phyloP scores from a whole-genome alignment of 2,797 vertebrate species.

The Uromys caudimaculatus region DNA sequence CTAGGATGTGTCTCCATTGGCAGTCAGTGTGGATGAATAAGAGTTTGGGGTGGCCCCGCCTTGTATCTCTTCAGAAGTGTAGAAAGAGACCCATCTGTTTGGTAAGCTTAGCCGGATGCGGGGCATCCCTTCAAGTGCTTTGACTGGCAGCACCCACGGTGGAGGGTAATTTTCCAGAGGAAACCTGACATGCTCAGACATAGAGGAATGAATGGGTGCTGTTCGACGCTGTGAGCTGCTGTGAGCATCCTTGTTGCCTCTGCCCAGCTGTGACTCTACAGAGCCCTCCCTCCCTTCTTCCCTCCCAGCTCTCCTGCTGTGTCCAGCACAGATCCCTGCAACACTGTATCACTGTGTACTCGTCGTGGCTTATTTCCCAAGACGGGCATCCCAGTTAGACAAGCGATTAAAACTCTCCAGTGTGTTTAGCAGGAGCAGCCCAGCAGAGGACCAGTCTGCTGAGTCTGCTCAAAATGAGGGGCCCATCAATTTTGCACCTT shows the following conservation, averaged over 20 bases:
- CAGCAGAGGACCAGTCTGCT: neutral
- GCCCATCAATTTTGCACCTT: neutral
- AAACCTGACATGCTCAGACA: neutral
- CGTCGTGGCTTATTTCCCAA: neutral
- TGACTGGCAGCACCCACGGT: neutral
- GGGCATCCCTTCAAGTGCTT: neutral
- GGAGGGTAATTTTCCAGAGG: neutral
- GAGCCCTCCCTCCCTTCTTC: neutral
- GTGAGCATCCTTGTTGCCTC: rapidly evolving
- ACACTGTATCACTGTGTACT: neutral
- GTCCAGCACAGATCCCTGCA: neutral
- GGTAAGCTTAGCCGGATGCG: neutral
- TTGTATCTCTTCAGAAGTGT: neutral
- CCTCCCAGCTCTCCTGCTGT: neutral
- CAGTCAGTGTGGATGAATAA: neutral
- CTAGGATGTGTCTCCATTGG: neutral
- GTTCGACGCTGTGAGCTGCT: rapidly evolving
- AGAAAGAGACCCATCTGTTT: neutral
- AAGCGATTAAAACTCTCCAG: neutral
- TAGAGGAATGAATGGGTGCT: rapidly evolving
- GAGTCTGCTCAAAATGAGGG: neutral
- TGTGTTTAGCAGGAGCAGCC: neutral
- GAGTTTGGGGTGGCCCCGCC: rapidly evolving
- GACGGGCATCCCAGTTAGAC: neutral
- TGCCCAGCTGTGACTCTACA: rapidly evolving